Percentiles rank a stretch among this genome's conserved stretches.
phyloP scores from a whole-genome alignment of 1,140 invertebrate species.

The Gryon sp. region DNA sequence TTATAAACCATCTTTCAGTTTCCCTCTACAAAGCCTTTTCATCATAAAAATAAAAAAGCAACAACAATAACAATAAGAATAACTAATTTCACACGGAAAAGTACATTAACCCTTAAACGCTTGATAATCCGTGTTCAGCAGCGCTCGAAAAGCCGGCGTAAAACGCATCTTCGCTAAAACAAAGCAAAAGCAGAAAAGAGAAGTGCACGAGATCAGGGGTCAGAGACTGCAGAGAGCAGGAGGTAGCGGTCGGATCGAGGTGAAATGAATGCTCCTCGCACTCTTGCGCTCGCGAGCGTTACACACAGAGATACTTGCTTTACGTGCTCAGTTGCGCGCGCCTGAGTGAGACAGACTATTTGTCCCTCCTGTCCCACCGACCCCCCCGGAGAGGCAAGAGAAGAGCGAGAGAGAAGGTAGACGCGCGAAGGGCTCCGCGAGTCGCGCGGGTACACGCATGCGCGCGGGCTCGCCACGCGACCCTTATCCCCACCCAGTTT shows the following conservation, averaged over 20 bases:
- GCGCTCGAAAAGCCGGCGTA: conserved; percentile 21
- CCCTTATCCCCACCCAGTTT: conserved; percentile 69
- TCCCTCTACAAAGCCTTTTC: too few relatives aligned
- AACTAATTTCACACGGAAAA: neutral
- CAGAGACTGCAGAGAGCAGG: conserved; percentile 47
- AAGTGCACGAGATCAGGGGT: conserved; percentile 57
- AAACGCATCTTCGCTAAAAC: conserved; percentile 50
- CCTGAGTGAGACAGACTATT: conserved; percentile 29
- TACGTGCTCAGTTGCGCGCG: conserved; percentile 41
- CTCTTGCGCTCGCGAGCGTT: conserved; percentile 25
- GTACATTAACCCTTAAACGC: conserved; percentile 1
- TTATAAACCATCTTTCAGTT: too few relatives aligned
- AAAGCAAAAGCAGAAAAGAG: conserved; percentile 47
- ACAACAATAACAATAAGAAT: neutral
- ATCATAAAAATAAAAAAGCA: too few relatives aligned
- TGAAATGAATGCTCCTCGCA: conserved; percentile 40
- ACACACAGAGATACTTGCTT: conserved; percentile 43
- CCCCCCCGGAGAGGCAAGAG: too few relatives aligned
- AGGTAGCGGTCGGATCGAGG: conserved; percentile 41
- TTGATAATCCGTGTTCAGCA: conserved; percentile 34
- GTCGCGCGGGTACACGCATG: conserved; percentile 53
- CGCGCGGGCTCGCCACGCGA: conserved; percentile 75
- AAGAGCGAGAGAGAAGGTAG: too few relatives aligned
- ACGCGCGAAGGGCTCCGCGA: conserved; percentile 3
- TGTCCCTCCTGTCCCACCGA: too few relatives aligned